Percentiles rank a stretch among this genome's conserved stretches.
Conservation (phyloP, 1,140 invertebrate species). For the Ylistrum balloti region DNA sequence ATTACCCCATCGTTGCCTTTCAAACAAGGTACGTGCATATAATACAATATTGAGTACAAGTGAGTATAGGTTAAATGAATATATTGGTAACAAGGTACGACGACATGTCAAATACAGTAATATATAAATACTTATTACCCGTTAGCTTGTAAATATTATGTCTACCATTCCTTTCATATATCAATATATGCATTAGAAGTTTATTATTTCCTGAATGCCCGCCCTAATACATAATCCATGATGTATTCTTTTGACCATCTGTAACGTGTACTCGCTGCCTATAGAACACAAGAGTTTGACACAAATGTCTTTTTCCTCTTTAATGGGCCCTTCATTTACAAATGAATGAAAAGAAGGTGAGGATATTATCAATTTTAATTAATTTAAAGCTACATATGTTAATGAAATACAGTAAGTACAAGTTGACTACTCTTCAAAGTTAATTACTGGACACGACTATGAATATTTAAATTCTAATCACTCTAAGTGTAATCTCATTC, state of each 20-base stretch:
- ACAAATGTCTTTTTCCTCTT: background rate
- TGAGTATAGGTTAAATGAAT: no score
- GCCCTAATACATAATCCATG: background rate
- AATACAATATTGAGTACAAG: no score
- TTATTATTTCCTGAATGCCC: background rate
- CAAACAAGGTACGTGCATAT: no score
- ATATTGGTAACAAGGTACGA: no score
- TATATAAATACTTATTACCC: no score
- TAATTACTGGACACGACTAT: slow-evolving; percentile 33
- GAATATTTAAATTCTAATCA: background rate
- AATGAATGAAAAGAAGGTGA: background rate
- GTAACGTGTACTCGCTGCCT: background rate
- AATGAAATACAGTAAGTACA: background rate
- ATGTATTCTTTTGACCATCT: background rate
- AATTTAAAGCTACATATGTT: slow-evolving; percentile 12
- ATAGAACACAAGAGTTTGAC: background rate
- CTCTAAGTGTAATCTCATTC: no score
- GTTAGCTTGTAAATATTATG: no score
- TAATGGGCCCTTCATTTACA: background rate
- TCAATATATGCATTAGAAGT: slow-evolving; percentile 1
- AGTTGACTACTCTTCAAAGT: background rate
- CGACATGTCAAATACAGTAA: no score
- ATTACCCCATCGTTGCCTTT: no score
- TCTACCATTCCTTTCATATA: background rate
- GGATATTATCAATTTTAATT: slow-evolving; percentile 17